Evolutionary conservation across 37 sponge, comb jelly and placozoan species (phyloP), one percentile per base, ranked within the genome.

Genomic region (Theonella swinhoei): DNA sequence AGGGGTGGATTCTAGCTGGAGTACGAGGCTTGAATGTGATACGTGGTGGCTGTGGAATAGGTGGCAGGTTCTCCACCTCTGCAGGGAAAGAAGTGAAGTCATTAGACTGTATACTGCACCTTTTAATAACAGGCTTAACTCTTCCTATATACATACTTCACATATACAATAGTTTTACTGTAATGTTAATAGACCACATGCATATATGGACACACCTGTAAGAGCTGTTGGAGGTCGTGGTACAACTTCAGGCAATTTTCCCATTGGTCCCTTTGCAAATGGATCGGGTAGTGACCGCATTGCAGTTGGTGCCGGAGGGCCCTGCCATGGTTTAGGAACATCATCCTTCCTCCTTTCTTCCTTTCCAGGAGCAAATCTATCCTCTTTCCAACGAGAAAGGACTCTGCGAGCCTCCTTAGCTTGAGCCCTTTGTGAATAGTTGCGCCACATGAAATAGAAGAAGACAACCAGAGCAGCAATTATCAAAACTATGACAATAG

Each of bases 251-350:
- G 90, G 90, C 11, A 86, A 60, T n/a, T 81, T 78, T 34, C 68
- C 38, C 63, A 87, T 43, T 2, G 84, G 73, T 22, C 38, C 68
- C 60, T 67, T 39, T n/a, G 4, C 47, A 72, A 96, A 96, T 1
- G 96, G 96, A 70, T 96, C 94, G 7, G 90, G 78, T 54, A 77
- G 74, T n/a, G 66, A 86, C 41, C 96, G 68, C 91, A 96, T 93
- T 19, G 81, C 69, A 0, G 77, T 58, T 1, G 81, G 76, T 26
- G 79, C 89, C 1, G 94, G 83, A 9, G 94, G 96, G 0, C 81
- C 83, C 22, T 59, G 36, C 96, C 96, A 93, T 3, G 80, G 83
- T 43, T 77, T 72, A 24, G 84, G 68, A n/a, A 62, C 78, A 14
- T 80, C 87, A 22, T 89, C 93, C 22, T 83, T 64, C 80, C 43